phyloP scores from a whole-genome alignment of 2,888 invertebrate genomes.

The Pherbina coryleti region DNA sequence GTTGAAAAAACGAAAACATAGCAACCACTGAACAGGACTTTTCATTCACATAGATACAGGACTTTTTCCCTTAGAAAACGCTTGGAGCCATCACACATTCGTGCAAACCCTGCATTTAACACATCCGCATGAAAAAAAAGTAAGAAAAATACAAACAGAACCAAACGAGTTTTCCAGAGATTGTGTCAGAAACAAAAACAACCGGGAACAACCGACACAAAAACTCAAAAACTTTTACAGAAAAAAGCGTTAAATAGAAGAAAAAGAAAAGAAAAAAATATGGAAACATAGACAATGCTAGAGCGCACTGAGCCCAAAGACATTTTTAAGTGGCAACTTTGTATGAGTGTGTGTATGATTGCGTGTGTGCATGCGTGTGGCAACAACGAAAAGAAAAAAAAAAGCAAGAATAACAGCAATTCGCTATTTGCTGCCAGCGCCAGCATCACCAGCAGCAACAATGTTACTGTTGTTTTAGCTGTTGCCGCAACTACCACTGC shows the following conservation, averaged over 20 bases:
- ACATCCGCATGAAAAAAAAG: slow-evolving; percentile 1
- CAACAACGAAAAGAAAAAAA: neutral
- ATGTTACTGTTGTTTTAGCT: neutral
- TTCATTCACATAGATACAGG: neutral
- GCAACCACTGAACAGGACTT: neutral
- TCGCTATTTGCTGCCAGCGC: neutral
- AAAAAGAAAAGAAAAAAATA: neutral
- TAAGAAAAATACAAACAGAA: neutral
- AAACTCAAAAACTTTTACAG: neutral
- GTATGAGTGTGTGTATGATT: neutral
- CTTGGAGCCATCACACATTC: neutral
- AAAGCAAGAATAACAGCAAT: neutral
- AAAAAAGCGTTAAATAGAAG: slow-evolving; percentile 2
- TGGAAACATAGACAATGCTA: neutral
- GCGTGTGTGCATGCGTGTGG: neutral
- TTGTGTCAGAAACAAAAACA: slow-evolving; percentile 16
- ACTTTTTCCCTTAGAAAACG: neutral
- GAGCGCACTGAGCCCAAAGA: neutral
- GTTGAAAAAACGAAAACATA: neutral
- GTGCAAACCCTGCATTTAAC: neutral
- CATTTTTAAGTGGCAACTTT: slow-evolving; percentile 22
- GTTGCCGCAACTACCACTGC: neutral
- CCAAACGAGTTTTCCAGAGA: slow-evolving; percentile 11
- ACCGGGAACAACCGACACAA: neutral
- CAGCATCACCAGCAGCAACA: neutral